Evolutionary conservation across 2,797 vertebrate species (phyloP).

Genomic region (Masticophis lateralis): DNA sequence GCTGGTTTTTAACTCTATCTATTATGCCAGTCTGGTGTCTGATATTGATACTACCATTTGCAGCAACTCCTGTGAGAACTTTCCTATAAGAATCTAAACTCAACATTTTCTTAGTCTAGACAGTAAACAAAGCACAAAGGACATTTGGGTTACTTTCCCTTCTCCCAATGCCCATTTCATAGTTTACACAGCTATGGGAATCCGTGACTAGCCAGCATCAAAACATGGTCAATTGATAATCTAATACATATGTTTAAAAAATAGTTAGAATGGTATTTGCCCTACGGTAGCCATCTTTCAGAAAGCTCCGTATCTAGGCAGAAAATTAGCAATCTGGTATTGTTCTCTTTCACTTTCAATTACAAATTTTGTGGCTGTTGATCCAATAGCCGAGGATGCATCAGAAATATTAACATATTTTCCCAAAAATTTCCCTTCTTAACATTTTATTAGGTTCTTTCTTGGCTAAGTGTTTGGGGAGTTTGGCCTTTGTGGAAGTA

Average conservation of each 20-base stretch:
- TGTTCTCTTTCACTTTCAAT: neutral
- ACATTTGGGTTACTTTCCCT: neutral
- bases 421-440: neutral
- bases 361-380: neutral
- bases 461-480: neutral
- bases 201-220: neutral
- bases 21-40: neutral
- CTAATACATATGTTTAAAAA: neutral
- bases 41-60: neutral
- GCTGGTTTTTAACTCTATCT: neutral
- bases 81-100: neutral
- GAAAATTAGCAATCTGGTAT: neutral
- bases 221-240: neutral
- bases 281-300: neutral
- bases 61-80: neutral
- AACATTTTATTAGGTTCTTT: neutral
- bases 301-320: neutral
- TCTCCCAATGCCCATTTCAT: neutral
- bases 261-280: neutral
- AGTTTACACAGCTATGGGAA: neutral
- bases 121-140: neutral
- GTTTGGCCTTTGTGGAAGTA: neutral
- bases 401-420: neutral
- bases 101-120: neutral
- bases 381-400: neutral